Conservation (phyloP, 2,113 vertebrate genomes). For the Tetraodon nigroviridis region DNA sequence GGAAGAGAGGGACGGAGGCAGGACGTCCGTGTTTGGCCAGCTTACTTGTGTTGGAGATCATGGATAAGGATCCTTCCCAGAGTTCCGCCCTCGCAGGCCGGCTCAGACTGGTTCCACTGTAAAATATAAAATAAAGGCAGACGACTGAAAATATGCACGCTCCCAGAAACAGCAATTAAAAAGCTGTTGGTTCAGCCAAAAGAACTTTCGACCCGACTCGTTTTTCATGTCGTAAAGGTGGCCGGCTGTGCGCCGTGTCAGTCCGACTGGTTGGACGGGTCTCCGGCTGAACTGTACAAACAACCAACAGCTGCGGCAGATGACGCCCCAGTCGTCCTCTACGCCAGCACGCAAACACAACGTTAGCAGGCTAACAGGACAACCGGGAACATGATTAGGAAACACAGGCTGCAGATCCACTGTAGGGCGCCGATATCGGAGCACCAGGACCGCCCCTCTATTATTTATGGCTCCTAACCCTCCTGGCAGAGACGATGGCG, state of each 20-base stretch:
- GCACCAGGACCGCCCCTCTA: not conserved
- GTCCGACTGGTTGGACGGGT: constrained; percentile 54
- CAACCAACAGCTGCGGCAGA: constrained; percentile 15
- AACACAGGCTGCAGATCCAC: not conserved
- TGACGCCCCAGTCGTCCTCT: not conserved
- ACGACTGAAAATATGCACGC: not conserved
- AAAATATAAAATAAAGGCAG: constrained; percentile 12
- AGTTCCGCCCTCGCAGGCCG: not conserved
- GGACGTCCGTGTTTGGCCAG: too few species aligned
- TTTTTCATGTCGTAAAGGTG: not conserved
- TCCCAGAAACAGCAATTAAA: not conserved
- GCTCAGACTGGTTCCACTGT: not conserved
- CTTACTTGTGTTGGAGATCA: constrained; percentile 43
- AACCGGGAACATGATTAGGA: too few species aligned
- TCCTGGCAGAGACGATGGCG: constrained; percentile 3
- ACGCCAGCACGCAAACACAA: not conserved
- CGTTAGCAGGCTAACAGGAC: not conserved
- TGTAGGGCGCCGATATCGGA: not conserved
- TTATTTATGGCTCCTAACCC: constrained; percentile 12
- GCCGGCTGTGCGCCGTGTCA: constrained; percentile 16
- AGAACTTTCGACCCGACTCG: not conserved
- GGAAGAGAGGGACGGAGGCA: too few species aligned
- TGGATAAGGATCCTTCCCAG: constrained; percentile 4
- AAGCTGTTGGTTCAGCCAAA: not conserved
- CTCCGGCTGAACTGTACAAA: constrained; percentile 16